Evolutionary conservation across 2,797 vertebrate genomes (phyloP).

Genomic region (Acanthurus lineatus): DNA sequence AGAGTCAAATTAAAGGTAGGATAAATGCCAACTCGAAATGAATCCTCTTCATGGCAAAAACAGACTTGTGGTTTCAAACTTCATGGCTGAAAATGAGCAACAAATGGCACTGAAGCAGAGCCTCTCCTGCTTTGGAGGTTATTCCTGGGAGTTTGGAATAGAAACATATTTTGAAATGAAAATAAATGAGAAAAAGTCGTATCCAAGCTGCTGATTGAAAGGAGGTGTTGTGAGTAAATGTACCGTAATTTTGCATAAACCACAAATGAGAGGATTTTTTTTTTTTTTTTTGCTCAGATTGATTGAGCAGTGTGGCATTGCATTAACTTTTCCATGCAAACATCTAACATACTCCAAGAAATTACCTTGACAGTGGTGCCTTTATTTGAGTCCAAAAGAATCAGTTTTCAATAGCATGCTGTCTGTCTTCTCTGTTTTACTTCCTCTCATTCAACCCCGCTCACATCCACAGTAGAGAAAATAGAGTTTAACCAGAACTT

Average conservation of each 20-base stretch:
- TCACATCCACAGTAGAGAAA: conserved; percentile 9
- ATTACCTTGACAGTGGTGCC: conserved; percentile 5
- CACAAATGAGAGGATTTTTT: conserved; percentile 41
- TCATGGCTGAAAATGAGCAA: conserved; percentile 28
- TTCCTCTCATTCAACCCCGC: not conserved
- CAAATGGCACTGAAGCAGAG: conserved; percentile 3
- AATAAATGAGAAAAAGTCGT: conserved; percentile 42
- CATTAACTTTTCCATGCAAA: conserved; percentile 37
- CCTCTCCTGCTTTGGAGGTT: conserved; percentile 7
- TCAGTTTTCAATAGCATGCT: not conserved
- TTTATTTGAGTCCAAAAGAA: conserved; percentile 2
- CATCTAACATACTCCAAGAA: conserved; percentile 1
- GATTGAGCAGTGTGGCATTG: conserved; percentile 21
- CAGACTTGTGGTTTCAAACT: conserved; percentile 64
- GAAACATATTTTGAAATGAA: conserved; percentile 52
- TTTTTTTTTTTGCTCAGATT: not conserved
- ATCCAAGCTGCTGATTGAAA: conserved; percentile 52
- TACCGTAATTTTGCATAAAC: conserved; percentile 37
- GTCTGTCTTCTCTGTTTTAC: conserved; percentile 1
- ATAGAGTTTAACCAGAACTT: conserved; percentile 13
- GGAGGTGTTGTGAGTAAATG: conserved; percentile 26
- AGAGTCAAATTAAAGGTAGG: conserved; percentile 64
- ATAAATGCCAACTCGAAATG: conserved; percentile 35
- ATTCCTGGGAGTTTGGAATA: conserved; percentile 42
- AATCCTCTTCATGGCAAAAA: conserved; percentile 59